Percentiles rank a stretch among this genome's conserved stretches.
phyloP scores from a whole-genome alignment of 1,140 invertebrate genomes.

The Ruditapes philippinarum region DNA sequence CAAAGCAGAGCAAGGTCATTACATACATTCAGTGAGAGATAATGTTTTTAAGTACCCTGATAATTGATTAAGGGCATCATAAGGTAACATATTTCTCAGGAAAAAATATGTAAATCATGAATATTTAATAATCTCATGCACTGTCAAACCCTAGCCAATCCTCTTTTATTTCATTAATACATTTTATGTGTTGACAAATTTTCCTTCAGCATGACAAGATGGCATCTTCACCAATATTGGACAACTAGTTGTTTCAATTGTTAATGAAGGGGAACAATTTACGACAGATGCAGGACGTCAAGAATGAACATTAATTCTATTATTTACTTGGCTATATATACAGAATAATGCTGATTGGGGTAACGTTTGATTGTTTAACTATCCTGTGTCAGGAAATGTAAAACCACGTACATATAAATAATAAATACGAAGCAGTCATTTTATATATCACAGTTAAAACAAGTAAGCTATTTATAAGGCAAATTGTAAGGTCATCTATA shows the following conservation, averaged over 20 bases:
- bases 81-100: too few relatives aligned
- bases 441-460: not conserved
- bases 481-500: not conserved
- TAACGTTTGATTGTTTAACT: slow-evolving; percentile 13
- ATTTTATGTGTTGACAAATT: slow-evolving; percentile 6
- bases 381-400: not conserved
- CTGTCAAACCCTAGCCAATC: too few relatives aligned
- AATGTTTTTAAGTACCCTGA: too few relatives aligned
- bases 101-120: too few relatives aligned
- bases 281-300: slow-evolving; percentile 4
- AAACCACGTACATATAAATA: not conserved
- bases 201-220: slow-evolving; percentile 5
- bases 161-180: too few relatives aligned
- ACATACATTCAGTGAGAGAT: too few relatives aligned
- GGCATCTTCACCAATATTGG: not conserved
- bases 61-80: too few relatives aligned
- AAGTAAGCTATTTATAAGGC: not conserved
- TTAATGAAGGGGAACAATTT: slow-evolving; percentile 31
- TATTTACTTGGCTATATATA: not conserved
- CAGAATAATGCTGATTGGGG: slow-evolving; percentile 24
- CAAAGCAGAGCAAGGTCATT: too few relatives aligned
- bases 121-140: too few relatives aligned
- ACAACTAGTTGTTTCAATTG: not conserved
- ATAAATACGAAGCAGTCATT: not conserved
- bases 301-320: slow-evolving; percentile 2